phyloP scores from a whole-genome alignment of 2,113 vertebrate genomes.

The Pelmatolapia mariae region DNA sequence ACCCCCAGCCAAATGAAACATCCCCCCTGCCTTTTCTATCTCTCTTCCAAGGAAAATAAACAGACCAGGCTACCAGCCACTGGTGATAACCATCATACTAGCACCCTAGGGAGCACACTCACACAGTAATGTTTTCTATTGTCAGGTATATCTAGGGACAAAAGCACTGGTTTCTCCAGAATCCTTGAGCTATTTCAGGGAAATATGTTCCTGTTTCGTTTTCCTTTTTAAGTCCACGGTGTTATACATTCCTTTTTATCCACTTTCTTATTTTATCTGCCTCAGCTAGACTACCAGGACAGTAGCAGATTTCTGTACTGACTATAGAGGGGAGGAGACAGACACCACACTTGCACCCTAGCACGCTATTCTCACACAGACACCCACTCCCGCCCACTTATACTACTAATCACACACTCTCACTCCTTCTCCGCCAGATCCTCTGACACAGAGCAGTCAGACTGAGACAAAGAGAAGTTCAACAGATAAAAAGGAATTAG shows the following conservation, averaged over 20 bases:
- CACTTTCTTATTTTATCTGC: neutral
- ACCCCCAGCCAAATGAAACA: neutral
- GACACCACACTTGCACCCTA: neutral
- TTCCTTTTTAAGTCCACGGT: neutral
- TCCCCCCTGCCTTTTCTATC: neutral
- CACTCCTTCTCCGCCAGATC: constrained; percentile 39
- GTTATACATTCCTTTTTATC: neutral
- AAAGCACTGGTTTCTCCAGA: neutral
- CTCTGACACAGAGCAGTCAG: constrained; percentile 44
- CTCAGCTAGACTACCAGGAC: neutral
- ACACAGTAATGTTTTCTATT: neutral
- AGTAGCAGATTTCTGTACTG: neutral
- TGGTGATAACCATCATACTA: constrained; percentile 40
- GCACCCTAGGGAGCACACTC: constrained; percentile 7
- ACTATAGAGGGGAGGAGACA: constrained; percentile 41
- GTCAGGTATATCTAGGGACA: neutral
- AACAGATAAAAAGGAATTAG: constrained; percentile 38
- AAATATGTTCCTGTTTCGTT: neutral
- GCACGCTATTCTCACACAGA: constrained; percentile 30
- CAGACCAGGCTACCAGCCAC: constrained; percentile 11
- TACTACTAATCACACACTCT: constrained; percentile 57
- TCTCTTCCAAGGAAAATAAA: constrained; percentile 60
- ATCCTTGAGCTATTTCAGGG: neutral
- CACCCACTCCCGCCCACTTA: constrained; percentile 56
- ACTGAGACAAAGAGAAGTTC: constrained; percentile 33